Base-by-base conservation (phyloP, 2,797 vertebrate species). In the Scarus forsteni region DNA sequence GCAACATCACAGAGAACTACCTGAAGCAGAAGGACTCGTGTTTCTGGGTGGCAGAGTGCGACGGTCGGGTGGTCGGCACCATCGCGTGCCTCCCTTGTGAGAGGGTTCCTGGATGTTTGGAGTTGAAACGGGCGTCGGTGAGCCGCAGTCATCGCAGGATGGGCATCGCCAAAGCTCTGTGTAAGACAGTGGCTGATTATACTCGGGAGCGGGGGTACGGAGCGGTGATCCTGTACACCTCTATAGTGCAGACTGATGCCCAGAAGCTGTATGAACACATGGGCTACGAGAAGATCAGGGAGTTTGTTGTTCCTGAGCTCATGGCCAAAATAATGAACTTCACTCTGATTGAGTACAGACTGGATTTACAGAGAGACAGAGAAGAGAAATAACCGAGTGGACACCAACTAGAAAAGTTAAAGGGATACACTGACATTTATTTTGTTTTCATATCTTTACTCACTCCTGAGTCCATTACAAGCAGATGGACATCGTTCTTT, bases 21-120 rank as follows among this genome's bases (percentile, higher is more conserved):
- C 54, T 94, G 75, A 53, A 70, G 11, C 16, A 63, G 14, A 75
- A 85, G 18, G 86, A 92, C 57, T 76, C 93, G 0, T 91, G 92
- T 45, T 96, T 96, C 62, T 96, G 95, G 95, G 95, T 96, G 81
- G 95, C 91, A 0, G 95, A 96, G 39, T 86, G 38, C 0, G 93
- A 95, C 0, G 95, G 92, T 0, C 75, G 45, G 3, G 85, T 96
- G 75, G 92, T 96, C 7, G 96, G 89, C 39, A 94, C 75, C 0
- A 95, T 96, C 45, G 92, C 77, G 0, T 95, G 93, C 18, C 85
- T 90, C 1, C 92, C 86, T 0, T 56, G 81, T 0, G 57, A 79
- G 8, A 74, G 12, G 0, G 50, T 5, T 0, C 45, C 60, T 0
- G 89, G 48, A 0, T 94, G 89, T 56, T 54, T 97, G 86, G 92